Percentiles rank a stretch among this genome's conserved stretches.
Evolutionary conservation across 2,113 vertebrate species (phyloP).

Genomic region (Eleginops maclovinus): DNA sequence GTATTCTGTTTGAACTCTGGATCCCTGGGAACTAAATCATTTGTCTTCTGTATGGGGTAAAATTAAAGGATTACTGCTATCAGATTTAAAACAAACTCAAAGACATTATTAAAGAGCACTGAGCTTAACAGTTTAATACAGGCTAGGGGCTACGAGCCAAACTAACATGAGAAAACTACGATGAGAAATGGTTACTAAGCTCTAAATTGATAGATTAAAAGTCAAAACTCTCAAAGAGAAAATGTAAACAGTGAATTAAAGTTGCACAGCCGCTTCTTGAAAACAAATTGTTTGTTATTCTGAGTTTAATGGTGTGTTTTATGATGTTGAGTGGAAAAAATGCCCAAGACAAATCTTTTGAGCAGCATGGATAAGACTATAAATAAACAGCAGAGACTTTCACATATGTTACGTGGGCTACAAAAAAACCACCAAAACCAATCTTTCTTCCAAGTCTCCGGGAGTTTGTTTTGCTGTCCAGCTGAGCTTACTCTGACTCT

Average conservation of each 20-base stretch:
- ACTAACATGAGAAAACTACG: not conserved
- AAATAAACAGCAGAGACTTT: slow-evolving; percentile 31
- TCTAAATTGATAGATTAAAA: not conserved
- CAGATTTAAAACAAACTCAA: slow-evolving; percentile 16
- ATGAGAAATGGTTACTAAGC: not conserved
- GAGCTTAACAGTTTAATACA: not conserved
- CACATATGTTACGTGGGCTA: slow-evolving; percentile 42
- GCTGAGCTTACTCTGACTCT: slow-evolving; percentile 69
- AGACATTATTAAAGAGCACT: not conserved
- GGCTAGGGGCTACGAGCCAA: not conserved
- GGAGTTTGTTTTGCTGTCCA: slow-evolving; percentile 67
- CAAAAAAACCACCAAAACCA: slow-evolving; percentile 37
- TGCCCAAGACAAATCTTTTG: slow-evolving; percentile 23
- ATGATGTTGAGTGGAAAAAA: slow-evolving; percentile 17
- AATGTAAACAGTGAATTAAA: not conserved
- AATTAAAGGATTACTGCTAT: slow-evolving; percentile 42
- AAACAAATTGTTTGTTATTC: not conserved
- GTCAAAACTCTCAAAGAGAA: not conserved
- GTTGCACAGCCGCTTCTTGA: not conserved
- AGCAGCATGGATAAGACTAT: not conserved
- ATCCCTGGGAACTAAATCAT: slow-evolving; percentile 25
- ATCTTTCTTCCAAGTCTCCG: slow-evolving; percentile 31
- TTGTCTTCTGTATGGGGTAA: slow-evolving; percentile 7
- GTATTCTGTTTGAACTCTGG: slow-evolving; percentile 51
- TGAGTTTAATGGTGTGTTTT: slow-evolving; percentile 26